These are phyloP conservation scores for Cheilosia urbana DNA, from an alignment of 2,888 invertebrate genomes.

Conservation along the genomic window DNA sequence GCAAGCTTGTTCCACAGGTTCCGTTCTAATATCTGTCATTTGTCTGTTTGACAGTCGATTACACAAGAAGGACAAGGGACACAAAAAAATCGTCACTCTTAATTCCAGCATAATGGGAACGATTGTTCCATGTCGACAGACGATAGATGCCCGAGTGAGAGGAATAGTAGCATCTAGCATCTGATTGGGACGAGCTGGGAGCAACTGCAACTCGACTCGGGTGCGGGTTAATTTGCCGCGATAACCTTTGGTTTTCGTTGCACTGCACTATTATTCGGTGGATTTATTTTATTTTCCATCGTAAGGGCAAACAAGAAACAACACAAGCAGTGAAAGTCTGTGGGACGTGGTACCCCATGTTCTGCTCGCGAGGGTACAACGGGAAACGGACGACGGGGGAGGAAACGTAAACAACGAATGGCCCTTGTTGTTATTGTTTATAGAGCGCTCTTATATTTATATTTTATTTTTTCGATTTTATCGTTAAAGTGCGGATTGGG, in stretches of 20 bases:
- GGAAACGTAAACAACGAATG: conserved; percentile 33
- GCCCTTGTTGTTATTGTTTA: conserved; percentile 43
- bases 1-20: neutral
- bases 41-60: conserved; percentile 59
- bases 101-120: conserved; percentile 64
- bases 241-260: conserved; percentile 50
- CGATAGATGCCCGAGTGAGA: neutral
- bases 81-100: conserved; percentile 41
- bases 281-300: conserved; percentile 66
- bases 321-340: too few relatives aligned
- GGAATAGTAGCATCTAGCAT: conserved; percentile 41
- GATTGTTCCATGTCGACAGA: conserved; percentile 52
- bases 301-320: conserved; percentile 63
- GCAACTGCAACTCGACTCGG: conserved; percentile 15
- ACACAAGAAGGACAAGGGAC: conserved; percentile 30
- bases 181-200: conserved; percentile 10
- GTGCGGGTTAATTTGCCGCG: conserved; percentile 44
- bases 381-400: neutral
- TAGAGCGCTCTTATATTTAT: neutral
- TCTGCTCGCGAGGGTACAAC: neutral
- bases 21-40: conserved; percentile 33
- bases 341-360: neutral
- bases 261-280: conserved; percentile 37
- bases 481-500: conserved; percentile 29
- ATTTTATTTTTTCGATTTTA: conserved; percentile 26